These are phyloP conservation scores for Liopterus haemorrhoidalis DNA, from an alignment of 2,888 invertebrate species.

Conservation along the genomic window DNA sequence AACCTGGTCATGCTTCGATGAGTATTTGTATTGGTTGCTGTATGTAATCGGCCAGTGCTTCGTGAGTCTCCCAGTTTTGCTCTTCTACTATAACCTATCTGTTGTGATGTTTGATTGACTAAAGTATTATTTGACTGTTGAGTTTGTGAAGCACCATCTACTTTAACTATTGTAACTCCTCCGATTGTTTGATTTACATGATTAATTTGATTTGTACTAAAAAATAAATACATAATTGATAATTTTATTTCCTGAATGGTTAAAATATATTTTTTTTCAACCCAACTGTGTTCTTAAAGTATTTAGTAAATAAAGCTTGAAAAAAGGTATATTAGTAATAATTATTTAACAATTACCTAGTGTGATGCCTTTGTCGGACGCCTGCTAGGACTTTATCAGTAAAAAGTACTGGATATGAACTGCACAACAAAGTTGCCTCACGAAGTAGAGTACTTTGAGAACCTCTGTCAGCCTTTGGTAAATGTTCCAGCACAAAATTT, in stretches of 20 bases:
- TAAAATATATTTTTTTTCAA: too few species aligned
- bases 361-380: slow-evolving; percentile 59
- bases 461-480: slow-evolving; percentile 64
- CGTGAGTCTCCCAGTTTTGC: slow-evolving; percentile 69
- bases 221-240: too few species aligned
- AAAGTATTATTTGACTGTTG: slow-evolving; percentile 31
- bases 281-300: too few species aligned
- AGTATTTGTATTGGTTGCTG: slow-evolving; percentile 63
- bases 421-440: slow-evolving; percentile 75
- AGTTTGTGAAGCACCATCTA: slow-evolving; percentile 49
- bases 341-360: slow-evolving; percentile 43
- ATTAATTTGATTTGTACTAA: slow-evolving; percentile 41
- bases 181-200: slow-evolving; percentile 67
- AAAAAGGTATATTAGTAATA: too few species aligned
- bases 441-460: slow-evolving; percentile 70
- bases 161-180: slow-evolving; percentile 74
- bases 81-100: slow-evolving; percentile 52
- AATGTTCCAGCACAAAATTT: slow-evolving; percentile 71
- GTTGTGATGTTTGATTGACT: slow-evolving; percentile 33
- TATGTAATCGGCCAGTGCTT: slow-evolving; percentile 67
- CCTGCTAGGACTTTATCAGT: slow-evolving; percentile 73
- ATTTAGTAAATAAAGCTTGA: too few species aligned
- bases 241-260: too few species aligned
- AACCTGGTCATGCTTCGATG: slow-evolving; percentile 74
- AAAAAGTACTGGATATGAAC: slow-evolving; percentile 73